Evolutionary conservation across 2,113 vertebrate genomes (phyloP).

Genomic region (Otolemur garnettii): DNA sequence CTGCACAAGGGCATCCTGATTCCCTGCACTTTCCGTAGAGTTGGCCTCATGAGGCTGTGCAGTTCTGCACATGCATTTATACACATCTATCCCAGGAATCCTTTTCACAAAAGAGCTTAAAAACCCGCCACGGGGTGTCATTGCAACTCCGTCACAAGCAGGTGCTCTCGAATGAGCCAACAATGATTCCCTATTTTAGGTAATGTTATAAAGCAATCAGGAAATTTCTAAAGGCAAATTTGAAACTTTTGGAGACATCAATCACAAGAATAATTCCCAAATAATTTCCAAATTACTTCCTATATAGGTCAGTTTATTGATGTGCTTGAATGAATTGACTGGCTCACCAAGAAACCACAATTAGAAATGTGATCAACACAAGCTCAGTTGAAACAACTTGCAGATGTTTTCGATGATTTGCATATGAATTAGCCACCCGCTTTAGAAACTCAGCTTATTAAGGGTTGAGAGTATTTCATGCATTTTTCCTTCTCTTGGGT

Average conservation of each 20-base stretch:
- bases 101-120: neutral
- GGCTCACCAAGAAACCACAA: slow-evolving; percentile 72
- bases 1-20: neutral
- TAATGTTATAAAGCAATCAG: slow-evolving; percentile 20
- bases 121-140: neutral
- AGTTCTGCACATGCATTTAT: neutral
- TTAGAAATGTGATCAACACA: slow-evolving; percentile 79
- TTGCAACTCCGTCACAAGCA: neutral
- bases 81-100: neutral
- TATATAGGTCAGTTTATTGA: slow-evolving; percentile 80
- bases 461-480: slow-evolving; percentile 12
- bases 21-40: neutral
- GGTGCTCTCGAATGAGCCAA: slow-evolving; percentile 68
- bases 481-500: slow-evolving; percentile 54
- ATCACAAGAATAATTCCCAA: slow-evolving; percentile 50
- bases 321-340: slow-evolving; percentile 70
- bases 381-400: slow-evolving; percentile 68
- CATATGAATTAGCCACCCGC: slow-evolving; percentile 70
- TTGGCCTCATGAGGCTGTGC: neutral
- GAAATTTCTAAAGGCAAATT: slow-evolving; percentile 71
- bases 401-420: slow-evolving; percentile 69
- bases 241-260: slow-evolving; percentile 66
- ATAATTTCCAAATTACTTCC: slow-evolving; percentile 81
- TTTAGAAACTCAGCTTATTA: slow-evolving; percentile 63
- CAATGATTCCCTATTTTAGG: slow-evolving; percentile 55